A percentile compares a stretch with the other conserved stretches of the same genome.
phyloP scores from a whole-genome alignment of 2,797 vertebrate genomes.

The Semaprochilodus insignis region DNA sequence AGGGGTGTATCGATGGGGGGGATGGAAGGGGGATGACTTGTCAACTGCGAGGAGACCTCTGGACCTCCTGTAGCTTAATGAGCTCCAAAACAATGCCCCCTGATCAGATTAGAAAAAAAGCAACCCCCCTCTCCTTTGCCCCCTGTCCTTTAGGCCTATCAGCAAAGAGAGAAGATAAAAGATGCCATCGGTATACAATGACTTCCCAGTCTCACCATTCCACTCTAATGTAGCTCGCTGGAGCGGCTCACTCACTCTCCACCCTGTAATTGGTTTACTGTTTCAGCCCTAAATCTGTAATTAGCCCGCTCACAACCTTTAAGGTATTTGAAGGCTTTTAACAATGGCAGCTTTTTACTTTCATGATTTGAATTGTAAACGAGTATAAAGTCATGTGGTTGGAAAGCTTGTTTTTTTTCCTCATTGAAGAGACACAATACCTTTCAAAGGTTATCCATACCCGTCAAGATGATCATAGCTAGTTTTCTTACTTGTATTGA shows the following conservation, averaged over 20 bases:
- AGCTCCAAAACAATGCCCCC: conserved; percentile 83
- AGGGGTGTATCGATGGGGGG: conserved; percentile 60
- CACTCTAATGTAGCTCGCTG: conserved; percentile 71
- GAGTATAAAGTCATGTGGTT: conserved; percentile 1
- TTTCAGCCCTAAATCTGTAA: conserved; percentile 76
- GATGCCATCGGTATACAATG: conserved; percentile 77
- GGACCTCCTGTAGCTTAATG: conserved; percentile 82
- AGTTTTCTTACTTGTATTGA: background rate
- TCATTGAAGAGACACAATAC: background rate
- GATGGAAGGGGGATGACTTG: conserved; percentile 73
- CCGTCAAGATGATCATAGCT: background rate
- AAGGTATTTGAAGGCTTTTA: conserved; percentile 68
- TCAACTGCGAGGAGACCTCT: conserved; percentile 74
- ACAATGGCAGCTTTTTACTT: conserved; percentile 58
- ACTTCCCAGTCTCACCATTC: conserved; percentile 69
- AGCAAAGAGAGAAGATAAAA: conserved; percentile 70
- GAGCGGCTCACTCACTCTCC: conserved; percentile 64
- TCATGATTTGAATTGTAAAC: conserved; percentile 38
- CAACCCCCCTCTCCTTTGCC: conserved; percentile 61
- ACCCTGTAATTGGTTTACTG: conserved; percentile 71
- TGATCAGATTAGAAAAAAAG: conserved; percentile 82
- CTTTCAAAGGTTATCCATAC: conserved; percentile 4
- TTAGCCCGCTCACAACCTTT: conserved; percentile 69
- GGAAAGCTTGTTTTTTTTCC: background rate
- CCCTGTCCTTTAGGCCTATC: conserved; percentile 68